Evolutionary conservation across 2,113 vertebrate genomes (phyloP), one percentile per base, ranked within the genome.

Genomic region (Maccullochella peelii): DNA sequence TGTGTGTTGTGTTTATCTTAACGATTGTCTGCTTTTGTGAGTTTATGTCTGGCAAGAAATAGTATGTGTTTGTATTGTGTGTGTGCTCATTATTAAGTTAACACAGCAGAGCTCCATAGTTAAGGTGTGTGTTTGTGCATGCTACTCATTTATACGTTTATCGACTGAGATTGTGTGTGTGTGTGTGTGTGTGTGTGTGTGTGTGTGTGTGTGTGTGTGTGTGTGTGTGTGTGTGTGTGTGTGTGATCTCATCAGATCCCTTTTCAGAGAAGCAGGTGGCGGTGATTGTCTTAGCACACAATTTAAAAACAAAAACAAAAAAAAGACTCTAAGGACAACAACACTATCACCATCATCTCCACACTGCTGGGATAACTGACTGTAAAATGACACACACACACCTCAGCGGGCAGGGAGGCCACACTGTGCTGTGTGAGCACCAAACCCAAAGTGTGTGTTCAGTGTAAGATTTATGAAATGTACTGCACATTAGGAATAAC

Each of bases 251-350:
- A 84, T 90, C 73, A 83, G 79, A 82, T 83, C 79, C 42, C 36
- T 73, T 52, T 73, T 75, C 67, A 86, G 77, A 86, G 86, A 90
- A 89, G 75, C 93, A 94, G 91, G 91, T 94, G 92, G 90, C 10
- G 52, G 71, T 83, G 89, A 91, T 90, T 92, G 80, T 92, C 80
- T 91, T 91, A 90, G 87, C 85, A 71, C 71, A 68, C 47, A 83
- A 86, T 79, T 50, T 10, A 49, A 38, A 50, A 70, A 73, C 77
- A 50, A 47, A 33, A 44, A 52, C 61, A 79, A 54, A 75, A 73
- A 18, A 83, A 68, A 69, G 33, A 33, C 20, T 73, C 78, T 47
- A 63, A 76, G 59, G 59, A 91, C 71, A 80, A 84, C 66, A 71
- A 76, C 88, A 91, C 70, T 54, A 80, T 80, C 79, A 82, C 83